A percentile compares a stretch with the other conserved stretches of the same genome.
phyloP scores from a whole-genome alignment of 2,797 vertebrate species.

The Antennarius maculatus region DNA sequence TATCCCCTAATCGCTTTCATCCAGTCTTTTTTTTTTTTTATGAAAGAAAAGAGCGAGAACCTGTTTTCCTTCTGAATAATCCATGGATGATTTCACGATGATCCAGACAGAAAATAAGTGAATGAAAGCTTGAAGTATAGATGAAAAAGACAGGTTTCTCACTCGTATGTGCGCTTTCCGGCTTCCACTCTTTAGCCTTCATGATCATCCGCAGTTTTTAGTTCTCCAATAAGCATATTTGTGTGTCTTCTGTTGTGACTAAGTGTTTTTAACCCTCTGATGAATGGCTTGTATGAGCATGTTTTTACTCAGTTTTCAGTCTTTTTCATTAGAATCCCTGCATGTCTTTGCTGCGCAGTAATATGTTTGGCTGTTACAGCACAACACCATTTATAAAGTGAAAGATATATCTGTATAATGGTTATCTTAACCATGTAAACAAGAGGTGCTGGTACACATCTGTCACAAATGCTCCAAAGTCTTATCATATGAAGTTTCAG shows the following conservation, averaged over 20 bases:
- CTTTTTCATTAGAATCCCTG: background rate
- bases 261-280: slow-evolving; percentile 57
- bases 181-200: slow-evolving; percentile 44
- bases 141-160: slow-evolving; percentile 25
- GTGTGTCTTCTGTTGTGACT: slow-evolving; percentile 13
- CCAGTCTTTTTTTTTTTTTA: slow-evolving; percentile 55
- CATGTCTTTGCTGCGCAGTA: slow-evolving; percentile 6
- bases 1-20: slow-evolving; percentile 66
- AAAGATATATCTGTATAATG: no score
- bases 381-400: no score
- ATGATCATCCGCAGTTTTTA: slow-evolving; percentile 64
- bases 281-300: background rate
- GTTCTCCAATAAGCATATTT: slow-evolving; percentile 10
- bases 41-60: slow-evolving; percentile 76
- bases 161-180: slow-evolving; percentile 1
- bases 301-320: slow-evolving; percentile 1
- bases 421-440: background rate
- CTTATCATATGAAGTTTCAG: background rate
- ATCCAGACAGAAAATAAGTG: slow-evolving; percentile 71
- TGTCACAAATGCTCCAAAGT: background rate
- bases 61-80: slow-evolving; percentile 82
- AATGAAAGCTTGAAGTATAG: slow-evolving; percentile 68
- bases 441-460: background rate
- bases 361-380: background rate
- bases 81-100: slow-evolving; percentile 79